Percentiles rank a stretch among this genome's conserved stretches.
phyloP scores from a whole-genome alignment of 2,888 invertebrate species.

The Rhaphigaster nebulosa region DNA sequence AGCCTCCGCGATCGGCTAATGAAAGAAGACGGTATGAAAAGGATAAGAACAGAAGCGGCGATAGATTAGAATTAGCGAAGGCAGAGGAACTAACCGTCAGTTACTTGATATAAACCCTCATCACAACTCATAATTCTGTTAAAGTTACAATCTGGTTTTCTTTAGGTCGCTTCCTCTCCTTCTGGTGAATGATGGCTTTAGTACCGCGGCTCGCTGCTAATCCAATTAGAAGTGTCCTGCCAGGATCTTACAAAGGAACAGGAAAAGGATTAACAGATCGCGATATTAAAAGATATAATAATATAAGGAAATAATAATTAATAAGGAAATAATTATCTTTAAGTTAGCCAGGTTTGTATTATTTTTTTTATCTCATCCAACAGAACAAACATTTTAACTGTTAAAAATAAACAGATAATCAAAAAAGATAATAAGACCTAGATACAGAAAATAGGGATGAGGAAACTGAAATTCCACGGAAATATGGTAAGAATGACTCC shows the following conservation, averaged over 20 bases:
- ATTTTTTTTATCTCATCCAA: no score
- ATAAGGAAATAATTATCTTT: no score
- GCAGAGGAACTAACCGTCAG: background rate
- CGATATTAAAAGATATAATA: background rate
- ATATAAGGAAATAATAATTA: no score
- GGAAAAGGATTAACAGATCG: background rate
- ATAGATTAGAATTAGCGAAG: background rate
- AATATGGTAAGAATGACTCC: no score
- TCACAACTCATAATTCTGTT: background rate
- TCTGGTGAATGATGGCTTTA: background rate
- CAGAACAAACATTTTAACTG: no score
- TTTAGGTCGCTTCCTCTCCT: background rate
- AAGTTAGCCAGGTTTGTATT: no score
- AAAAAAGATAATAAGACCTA: no score
- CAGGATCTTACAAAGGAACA: background rate
- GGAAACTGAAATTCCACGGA: no score
- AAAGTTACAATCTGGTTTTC: constrained; percentile 12
- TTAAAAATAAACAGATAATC: no score
- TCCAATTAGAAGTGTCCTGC: background rate
- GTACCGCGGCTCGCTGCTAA: background rate
- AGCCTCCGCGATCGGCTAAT: background rate
- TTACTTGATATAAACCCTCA: background rate
- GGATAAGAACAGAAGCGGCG: background rate
- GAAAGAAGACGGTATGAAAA: background rate
- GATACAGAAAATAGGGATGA: no score